phyloP scores from a whole-genome alignment of 2,888 invertebrate species.

The Thelaira solivaga region DNA sequence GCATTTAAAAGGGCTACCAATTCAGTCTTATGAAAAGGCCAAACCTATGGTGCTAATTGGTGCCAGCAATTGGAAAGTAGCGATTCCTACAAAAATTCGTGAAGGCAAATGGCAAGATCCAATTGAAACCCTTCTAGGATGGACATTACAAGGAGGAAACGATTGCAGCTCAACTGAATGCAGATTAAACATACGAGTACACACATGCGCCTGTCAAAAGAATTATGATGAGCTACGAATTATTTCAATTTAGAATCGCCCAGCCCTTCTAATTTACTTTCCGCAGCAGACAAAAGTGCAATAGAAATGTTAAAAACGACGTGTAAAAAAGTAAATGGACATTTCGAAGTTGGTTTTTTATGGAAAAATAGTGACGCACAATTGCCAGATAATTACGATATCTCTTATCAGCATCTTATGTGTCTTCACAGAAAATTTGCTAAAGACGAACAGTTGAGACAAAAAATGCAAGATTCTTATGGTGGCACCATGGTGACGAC shows the following conservation, averaged over 20 bases:
- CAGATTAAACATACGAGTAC: background rate
- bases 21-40: background rate
- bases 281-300: background rate
- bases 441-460: background rate
- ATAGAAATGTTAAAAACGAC: constrained; percentile 47
- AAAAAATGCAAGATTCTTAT: constrained; percentile 44
- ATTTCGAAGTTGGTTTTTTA: constrained; percentile 5
- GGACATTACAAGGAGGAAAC: background rate
- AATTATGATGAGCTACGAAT: background rate
- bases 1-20: background rate
- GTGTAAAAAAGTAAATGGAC: constrained; percentile 17
- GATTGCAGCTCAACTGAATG: background rate
- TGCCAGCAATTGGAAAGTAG: background rate
- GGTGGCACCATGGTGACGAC: constrained; percentile 31
- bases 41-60: background rate
- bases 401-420: background rate
- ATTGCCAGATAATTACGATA: constrained; percentile 24
- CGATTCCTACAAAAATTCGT: background rate
- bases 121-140: background rate
- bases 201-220: background rate
- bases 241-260: constrained; percentile 19
- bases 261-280: background rate
- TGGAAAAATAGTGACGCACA: constrained; percentile 16
- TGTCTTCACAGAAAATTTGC: constrained; percentile 22
- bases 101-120: constrained; percentile 6